phyloP scores from a whole-genome alignment of 2,113 vertebrate genomes.

The Gavialis gangeticus region DNA sequence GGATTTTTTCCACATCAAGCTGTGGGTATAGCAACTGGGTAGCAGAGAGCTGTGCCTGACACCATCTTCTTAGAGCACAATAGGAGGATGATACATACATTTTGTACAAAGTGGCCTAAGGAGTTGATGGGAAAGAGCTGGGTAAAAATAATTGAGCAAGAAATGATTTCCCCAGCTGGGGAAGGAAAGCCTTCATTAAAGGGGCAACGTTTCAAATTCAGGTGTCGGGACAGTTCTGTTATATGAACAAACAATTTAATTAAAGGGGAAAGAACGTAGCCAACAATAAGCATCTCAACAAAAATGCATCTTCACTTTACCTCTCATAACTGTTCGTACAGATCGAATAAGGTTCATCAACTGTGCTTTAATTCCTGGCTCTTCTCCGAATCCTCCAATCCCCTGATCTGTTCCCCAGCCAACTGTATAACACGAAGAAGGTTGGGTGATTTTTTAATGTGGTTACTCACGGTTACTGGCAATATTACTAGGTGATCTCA shows the following conservation, averaged over 20 bases:
- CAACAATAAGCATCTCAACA: rapidly evolving
- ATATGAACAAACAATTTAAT: not conserved
- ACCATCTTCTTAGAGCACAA: not conserved
- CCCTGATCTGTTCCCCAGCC: constrained; percentile 95
- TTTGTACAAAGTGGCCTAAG: not conserved
- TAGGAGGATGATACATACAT: not conserved
- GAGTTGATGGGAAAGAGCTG: not conserved
- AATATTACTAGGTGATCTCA: rapidly evolving
- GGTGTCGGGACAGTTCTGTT: not conserved
- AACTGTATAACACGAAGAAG: constrained; percentile 79
- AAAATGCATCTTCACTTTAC: constrained; percentile 65
- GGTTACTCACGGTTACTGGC: rapidly evolving
- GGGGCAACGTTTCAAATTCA: not conserved
- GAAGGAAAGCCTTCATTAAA: not conserved
- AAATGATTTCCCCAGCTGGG: not conserved
- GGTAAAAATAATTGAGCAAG: not conserved
- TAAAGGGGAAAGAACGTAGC: not conserved
- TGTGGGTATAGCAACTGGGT: not conserved
- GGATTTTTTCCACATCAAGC: not conserved
- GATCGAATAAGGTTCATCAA: constrained; percentile 93
- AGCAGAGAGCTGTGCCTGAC: not conserved
- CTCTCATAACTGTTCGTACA: constrained; percentile 95
- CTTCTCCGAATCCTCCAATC: constrained; percentile 95
- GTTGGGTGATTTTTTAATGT: constrained; percentile 9
- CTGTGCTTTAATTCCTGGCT: constrained; percentile 96